Percentiles rank a stretch among this genome's conserved stretches.
These are phyloP conservation scores for Oryctes rhinoceros DNA, from an alignment of 1,140 invertebrate genomes.

Conservation along the genomic window DNA sequence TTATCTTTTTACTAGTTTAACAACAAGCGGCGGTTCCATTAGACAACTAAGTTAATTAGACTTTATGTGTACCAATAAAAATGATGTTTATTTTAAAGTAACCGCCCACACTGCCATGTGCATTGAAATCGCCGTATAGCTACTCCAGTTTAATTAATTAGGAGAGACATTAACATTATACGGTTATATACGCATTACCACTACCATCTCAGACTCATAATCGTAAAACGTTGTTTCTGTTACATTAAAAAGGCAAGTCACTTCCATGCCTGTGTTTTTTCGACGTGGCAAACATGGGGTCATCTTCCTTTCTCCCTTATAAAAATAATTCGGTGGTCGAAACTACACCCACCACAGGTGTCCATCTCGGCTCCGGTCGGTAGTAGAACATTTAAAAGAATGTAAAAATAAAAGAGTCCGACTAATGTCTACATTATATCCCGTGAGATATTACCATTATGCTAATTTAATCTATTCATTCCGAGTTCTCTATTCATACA, in stretches of 20 bases:
- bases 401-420: conserved; percentile 31
- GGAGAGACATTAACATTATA: not conserved
- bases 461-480: conserved; percentile 31
- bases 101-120: not conserved
- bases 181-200: not conserved
- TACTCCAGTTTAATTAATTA: conserved; percentile 26
- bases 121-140: not conserved
- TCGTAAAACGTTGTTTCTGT: not conserved
- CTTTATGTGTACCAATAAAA: too few species aligned
- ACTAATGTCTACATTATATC: conserved; percentile 34
- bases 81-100: not conserved
- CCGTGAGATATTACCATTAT: conserved; percentile 24
- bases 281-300: not conserved
- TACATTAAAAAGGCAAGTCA: not conserved
- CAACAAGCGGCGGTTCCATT: too few species aligned
- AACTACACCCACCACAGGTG: conserved; percentile 18
- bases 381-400: conserved; percentile 32
- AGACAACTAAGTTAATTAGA: too few species aligned
- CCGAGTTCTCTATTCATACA: conserved; percentile 18
- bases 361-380: conserved; percentile 22
- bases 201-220: not conserved
- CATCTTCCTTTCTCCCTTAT: conserved; percentile 20
- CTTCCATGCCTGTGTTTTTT: not conserved
- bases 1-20: too few species aligned
- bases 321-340: conserved; percentile 24